Evolutionary conservation across 23 tunicate genomes (phyloP), one percentile per base, ranked within the genome.

Genomic region (Trididemnum clinides): DNA sequence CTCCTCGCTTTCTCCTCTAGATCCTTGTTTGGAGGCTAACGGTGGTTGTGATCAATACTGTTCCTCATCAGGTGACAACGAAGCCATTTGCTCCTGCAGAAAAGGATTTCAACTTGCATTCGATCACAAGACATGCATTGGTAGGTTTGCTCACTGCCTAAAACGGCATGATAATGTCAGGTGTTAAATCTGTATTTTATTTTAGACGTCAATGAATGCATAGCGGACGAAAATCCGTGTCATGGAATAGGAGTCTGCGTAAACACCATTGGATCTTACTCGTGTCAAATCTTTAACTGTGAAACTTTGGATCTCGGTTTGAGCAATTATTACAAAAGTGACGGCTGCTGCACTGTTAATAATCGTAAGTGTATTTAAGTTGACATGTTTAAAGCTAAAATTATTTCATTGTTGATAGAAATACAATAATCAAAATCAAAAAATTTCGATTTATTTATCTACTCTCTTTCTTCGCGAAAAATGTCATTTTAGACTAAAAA

Each of bases 31-130:
- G 0, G 49, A 27, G 15, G 58, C 51, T 31, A 85, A 85, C 33
- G 88, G 88, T 26, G 88, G 88, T 2, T 85, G 88, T 35, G 7
- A 35, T 27, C 88, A 85, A 0, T 34, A 20, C 36, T 85, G 88
- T 58, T 28, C 79, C 15, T 57, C 82, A 64, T 34, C 33, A 19
- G 78, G 88, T 39, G 38, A 26, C 1, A 36, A 15, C 26, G 82
- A 57, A 50, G 82, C 80, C 18, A 21, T 2, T 2, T 73, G 80
- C 57, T 20, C 31, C 25, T 73, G 80, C 80, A 36, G 80, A 73
- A 7, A 37, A 12, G 80, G 80, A 20, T 73, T 36, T 28, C 28
- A 73, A 73, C 80, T 73, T 20, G 80, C 57, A 4, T 20, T 12
- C 28, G 80, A 73, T 23, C 57, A 57, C 25, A 73, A 38, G 38